Evolutionary conservation across 2,888 invertebrate genomes (phyloP), one percentile per base, ranked within the genome.

Genomic region (Hypselothyrea guttata): DNA sequence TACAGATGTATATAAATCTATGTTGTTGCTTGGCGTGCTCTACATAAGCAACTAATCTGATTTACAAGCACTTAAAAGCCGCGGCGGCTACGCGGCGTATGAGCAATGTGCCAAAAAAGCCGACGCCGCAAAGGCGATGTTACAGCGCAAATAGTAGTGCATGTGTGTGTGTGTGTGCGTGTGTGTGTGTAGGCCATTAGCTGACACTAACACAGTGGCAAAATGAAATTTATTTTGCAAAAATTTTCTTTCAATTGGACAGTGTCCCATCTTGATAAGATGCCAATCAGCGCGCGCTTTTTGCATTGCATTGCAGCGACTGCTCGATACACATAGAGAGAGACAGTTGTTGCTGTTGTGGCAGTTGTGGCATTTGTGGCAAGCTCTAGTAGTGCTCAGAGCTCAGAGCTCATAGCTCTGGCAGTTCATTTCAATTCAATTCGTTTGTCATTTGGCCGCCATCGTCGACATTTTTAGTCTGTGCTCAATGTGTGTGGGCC

Each of bases 231-330:
- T 86, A 86, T 86, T 83, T 86, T 79, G 71, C 82, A 84, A 86
- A 74, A 65, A 84, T 84, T 71, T 84, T 87, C 78, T 83, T 82
- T 87, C 84, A 88, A 88, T 87, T 89, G 89, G 89, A 87, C 88
- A 87, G 70, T 83, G 87, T 83, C 89, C 89, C 85, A 89, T 89
- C 89, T 81, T 81, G 89, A 89, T 89, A 89, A 89, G 88, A 86
- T 86, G 87, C 79, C 86, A 89, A 89, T 89, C 88, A 86, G 86
- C 75, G 54, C 71, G 69, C 71, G 69, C 75, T 63, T 75, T 82
- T 73, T 78, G 67, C 71, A 67, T 64, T 75, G 74, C 66, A 61
- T 65, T 71, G 67, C 62, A n/a, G 51, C 62, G 44, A 46, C n/a
- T 42, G 54, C 33, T 51, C 45, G 18, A 16, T 12, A 45, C 31